A percentile compares a stretch with the other conserved stretches of the same genome.
Conservation (phyloP, 2,113 vertebrate genomes). For the Capreolus pygargus region DNA sequence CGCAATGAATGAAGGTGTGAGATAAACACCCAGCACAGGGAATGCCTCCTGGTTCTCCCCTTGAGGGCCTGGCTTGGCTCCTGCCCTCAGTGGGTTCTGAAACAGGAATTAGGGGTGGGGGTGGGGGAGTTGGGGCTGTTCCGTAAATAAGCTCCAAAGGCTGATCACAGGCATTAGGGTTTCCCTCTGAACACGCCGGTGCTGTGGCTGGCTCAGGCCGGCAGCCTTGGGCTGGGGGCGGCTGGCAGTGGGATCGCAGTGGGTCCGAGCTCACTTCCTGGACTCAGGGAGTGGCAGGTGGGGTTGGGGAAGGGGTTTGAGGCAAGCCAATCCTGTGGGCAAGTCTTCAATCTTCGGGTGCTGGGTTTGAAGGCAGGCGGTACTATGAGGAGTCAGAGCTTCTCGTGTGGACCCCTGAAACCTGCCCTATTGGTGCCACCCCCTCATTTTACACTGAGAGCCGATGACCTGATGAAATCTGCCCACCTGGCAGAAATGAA, state of each 20-base stretch:
- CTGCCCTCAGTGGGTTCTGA: background rate
- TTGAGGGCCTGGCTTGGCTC: background rate
- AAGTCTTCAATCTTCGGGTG: background rate
- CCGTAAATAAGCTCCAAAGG: background rate
- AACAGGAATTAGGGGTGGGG: background rate
- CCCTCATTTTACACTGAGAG: background rate
- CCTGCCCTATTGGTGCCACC: too few relatives aligned
- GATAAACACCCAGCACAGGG: too few relatives aligned
- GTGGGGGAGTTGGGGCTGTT: background rate
- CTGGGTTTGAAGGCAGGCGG: background rate
- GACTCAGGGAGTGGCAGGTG: background rate
- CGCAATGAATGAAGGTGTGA: rapidly evolving
- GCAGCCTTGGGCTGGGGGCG: background rate
- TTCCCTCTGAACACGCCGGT: background rate
- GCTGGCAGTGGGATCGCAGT: background rate
- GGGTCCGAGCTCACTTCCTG: background rate
- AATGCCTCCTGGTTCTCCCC: rapidly evolving
- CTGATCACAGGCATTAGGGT: background rate
- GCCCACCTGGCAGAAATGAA: background rate
- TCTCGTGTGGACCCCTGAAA: background rate
- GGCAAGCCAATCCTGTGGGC: background rate
- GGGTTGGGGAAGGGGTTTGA: background rate
- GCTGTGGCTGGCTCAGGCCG: background rate
- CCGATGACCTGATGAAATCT: background rate
- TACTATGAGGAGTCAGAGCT: background rate